A percentile compares a stretch with the other conserved stretches of the same genome.
phyloP scores from a whole-genome alignment of 2,113 vertebrate species.

The Siniperca chuatsi region DNA sequence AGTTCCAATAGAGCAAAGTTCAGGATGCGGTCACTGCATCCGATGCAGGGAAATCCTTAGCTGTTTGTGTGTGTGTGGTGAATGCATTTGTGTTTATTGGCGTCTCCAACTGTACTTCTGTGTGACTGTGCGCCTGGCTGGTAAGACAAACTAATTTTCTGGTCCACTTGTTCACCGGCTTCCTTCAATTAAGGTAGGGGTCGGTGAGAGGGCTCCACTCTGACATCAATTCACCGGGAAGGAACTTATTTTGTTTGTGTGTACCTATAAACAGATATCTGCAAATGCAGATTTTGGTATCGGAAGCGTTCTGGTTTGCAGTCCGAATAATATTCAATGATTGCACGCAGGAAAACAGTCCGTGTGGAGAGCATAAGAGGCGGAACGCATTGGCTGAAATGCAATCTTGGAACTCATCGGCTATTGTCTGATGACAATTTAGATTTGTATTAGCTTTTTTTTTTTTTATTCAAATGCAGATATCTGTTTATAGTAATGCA shows the following conservation, averaged over 20 bases:
- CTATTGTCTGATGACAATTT: too few species aligned
- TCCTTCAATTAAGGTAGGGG: conserved; percentile 77
- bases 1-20: conserved; percentile 53
- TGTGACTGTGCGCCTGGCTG: conserved; percentile 45
- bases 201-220: conserved; percentile 62
- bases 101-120: conserved; percentile 49
- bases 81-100: conserved; percentile 34
- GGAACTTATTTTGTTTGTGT: conserved; percentile 49
- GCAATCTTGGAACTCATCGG: too few species aligned
- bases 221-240: conserved; percentile 55
- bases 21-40: conserved; percentile 46
- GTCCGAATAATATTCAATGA: too few species aligned
- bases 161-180: conserved; percentile 68
- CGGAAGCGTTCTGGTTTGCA: too few species aligned
- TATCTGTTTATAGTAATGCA: too few species aligned
- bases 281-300: too few species aligned
- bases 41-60: conserved; percentile 24
- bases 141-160: conserved; percentile 75
- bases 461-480: too few species aligned
- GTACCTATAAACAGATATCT: neutral
- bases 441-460: too few species aligned
- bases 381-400: too few species aligned
- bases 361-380: too few species aligned
- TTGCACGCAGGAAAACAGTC: too few species aligned
- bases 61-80: conserved; percentile 12